These are phyloP conservation scores for Trypoxylon attenuatum DNA, from an alignment of 2,888 invertebrate species.

Conservation along the genomic window DNA sequence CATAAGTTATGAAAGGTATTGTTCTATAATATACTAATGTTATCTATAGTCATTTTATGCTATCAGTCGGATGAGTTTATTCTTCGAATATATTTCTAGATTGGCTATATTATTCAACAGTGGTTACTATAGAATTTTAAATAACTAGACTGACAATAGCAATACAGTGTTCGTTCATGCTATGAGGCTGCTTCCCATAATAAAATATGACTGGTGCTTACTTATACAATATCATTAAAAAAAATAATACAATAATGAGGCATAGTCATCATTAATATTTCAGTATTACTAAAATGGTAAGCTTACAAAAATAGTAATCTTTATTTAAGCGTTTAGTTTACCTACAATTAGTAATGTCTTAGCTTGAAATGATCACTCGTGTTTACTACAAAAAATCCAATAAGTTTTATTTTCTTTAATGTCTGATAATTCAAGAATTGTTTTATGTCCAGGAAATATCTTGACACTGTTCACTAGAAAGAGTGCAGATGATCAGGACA, in stretches of 20 bases:
- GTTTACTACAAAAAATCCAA: no score
- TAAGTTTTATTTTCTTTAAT: background rate
- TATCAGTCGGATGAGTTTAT: no score
- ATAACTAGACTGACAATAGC: no score
- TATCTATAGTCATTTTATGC: no score
- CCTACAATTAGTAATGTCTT: background rate
- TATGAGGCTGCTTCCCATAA: no score
- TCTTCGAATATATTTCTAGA: no score
- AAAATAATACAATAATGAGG: conserved; percentile 34
- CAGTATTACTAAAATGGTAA: conserved; percentile 39
- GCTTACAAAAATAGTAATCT: background rate
- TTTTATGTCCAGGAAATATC: conserved; percentile 27
- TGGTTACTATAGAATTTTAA: no score
- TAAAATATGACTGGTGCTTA: conserved; percentile 18
- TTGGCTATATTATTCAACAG: no score
- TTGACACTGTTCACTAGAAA: conserved; percentile 29
- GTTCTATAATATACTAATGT: no score
- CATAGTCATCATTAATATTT: conserved; percentile 22
- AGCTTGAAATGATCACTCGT: background rate
- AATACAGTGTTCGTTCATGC: no score
- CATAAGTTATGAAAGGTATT: no score
- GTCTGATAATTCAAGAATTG: background rate
- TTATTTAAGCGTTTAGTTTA: background rate
- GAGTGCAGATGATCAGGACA: conserved; percentile 29
- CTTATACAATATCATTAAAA: conserved; percentile 14